phyloP scores from a whole-genome alignment of 2,113 vertebrate genomes.

The Charina bottae region DNA sequence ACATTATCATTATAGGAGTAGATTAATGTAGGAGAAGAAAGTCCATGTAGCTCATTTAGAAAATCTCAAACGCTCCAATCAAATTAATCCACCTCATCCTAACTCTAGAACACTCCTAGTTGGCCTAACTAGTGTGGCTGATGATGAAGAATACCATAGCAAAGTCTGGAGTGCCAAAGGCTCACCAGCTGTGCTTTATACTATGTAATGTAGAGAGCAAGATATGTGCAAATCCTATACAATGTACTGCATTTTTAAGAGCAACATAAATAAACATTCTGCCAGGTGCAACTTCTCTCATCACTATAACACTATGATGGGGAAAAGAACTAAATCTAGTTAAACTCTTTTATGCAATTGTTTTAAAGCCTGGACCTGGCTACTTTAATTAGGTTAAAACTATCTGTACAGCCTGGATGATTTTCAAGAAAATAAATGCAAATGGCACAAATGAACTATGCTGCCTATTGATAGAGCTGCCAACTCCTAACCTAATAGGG shows the following conservation, averaged over 20 bases:
- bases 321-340: not conserved
- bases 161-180: no score
- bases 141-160: no score
- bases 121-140: no score
- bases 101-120: no score
- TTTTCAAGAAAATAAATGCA: not conserved
- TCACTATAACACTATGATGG: not conserved
- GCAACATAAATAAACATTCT: not conserved
- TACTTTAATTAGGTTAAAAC: not conserved
- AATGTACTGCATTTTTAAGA: not conserved
- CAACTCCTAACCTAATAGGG: not conserved
- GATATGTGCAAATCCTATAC: not conserved
- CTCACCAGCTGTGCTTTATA: no score
- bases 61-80: not conserved
- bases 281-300: not conserved
- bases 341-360: not conserved
- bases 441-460: not conserved
- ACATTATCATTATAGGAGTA: no score
- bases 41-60: not conserved
- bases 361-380: not conserved
- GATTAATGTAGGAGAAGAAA: not conserved
- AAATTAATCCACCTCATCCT: not conserved
- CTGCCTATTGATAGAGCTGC: not conserved
- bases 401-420: not conserved
- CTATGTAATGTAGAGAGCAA: not conserved